Conservation (phyloP, 1,140 invertebrate genomes). For the roundworm (Caenorhabditis elegans) region WBcel235 BX284606.5:13362501-13363000, state of each 20-base stretch:
- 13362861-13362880: neutral
- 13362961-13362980: too few species aligned
- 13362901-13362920: too few species aligned
- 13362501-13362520: neutral
- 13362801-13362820: neutral
- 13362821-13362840: neutral
- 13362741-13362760: conserved; percentile 13
- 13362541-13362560: neutral
- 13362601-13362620: neutral
- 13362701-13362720: neutral
- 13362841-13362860: neutral
- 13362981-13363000: too few species aligned
- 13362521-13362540: too few species aligned
- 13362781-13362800: too few species aligned
- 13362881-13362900: neutral
- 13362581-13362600: neutral
- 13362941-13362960: too few species aligned
- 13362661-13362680: neutral
- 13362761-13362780: too few species aligned
- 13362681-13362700: conserved; percentile 21
- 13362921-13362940: too few species aligned
- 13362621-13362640: conserved; percentile 5
- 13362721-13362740: conserved; percentile 25
- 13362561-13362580: neutral
- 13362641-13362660: neutral